Conservation (phyloP, 2,797 vertebrate genomes). For the Gephyroberyx darwinii region DNA sequence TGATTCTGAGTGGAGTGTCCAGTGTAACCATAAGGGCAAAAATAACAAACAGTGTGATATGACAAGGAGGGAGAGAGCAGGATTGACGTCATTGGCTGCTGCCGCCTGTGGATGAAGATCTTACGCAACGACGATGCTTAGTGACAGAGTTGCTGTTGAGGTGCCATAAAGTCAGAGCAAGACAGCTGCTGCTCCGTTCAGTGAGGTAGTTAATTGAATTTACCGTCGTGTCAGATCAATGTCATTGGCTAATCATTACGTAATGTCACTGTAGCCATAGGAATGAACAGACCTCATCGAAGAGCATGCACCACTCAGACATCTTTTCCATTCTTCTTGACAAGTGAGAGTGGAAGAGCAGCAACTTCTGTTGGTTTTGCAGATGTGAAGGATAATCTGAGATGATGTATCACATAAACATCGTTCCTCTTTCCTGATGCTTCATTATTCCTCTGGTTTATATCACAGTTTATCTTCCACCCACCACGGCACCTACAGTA, state of each 20-base stretch:
- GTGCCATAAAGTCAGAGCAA: constrained; percentile 22
- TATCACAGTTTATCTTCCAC: constrained; percentile 16
- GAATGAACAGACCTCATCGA: constrained; percentile 38
- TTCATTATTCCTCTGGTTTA: constrained; percentile 29
- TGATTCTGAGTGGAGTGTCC: constrained; percentile 43
- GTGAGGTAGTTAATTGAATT: constrained; percentile 30
- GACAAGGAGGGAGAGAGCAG: not conserved
- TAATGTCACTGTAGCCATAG: constrained; percentile 46
- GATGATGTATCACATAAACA: constrained; percentile 15
- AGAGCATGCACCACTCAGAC: constrained; percentile 3
- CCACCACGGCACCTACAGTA: constrained; percentile 9
- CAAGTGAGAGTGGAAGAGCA: constrained; percentile 10
- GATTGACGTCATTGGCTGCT: constrained; percentile 8
- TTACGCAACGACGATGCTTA: constrained; percentile 31
- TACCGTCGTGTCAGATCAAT: constrained; percentile 11
- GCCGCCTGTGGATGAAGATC: not conserved
- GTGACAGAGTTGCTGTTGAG: constrained; percentile 30
- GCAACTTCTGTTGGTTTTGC: constrained; percentile 20
- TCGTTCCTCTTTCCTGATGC: constrained; percentile 10
- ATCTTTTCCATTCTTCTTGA: constrained; percentile 45
- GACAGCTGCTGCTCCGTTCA: constrained; percentile 60
- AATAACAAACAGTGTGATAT: constrained; percentile 34
- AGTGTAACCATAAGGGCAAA: constrained; percentile 50
- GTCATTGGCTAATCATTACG: constrained; percentile 48
- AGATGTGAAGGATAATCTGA: constrained; percentile 41